Conservation (phyloP, 2,113 vertebrate genomes). For the Silurus glanis region DNA sequence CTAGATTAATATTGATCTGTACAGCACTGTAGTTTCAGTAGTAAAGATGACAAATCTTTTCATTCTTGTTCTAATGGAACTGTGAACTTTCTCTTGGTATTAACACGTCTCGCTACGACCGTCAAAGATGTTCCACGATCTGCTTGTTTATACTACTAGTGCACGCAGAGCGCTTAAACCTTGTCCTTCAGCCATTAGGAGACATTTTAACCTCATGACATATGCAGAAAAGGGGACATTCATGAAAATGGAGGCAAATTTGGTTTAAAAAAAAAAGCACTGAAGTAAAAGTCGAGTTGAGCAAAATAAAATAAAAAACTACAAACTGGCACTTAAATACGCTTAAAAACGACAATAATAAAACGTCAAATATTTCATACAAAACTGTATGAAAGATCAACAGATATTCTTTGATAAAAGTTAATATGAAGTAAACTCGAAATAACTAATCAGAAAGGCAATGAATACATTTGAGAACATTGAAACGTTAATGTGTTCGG, state of each 20-base stretch:
- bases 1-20: neutral
- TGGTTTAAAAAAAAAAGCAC: neutral
- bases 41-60: neutral
- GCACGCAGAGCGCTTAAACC: neutral
- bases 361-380: neutral
- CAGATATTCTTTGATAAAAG: too few relatives aligned
- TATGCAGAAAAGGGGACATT: neutral
- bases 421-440: too few relatives aligned
- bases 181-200: neutral
- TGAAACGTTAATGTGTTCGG: too few relatives aligned
- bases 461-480: too few relatives aligned
- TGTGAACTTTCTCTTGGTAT: neutral
- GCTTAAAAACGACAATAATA: neutral
- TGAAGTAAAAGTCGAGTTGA: neutral
- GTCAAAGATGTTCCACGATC: neutral
- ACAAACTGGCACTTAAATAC: neutral
- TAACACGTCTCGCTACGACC: neutral
- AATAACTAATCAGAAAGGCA: too few relatives aligned
- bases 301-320: neutral
- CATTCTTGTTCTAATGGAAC: neutral
- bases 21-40: conserved; percentile 36
- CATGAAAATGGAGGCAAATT: neutral
- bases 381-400: neutral
- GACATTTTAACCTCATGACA: neutral
- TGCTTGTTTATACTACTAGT: neutral